phyloP scores from a whole-genome alignment of 2,888 invertebrate genomes.

The Patella depressa region DNA sequence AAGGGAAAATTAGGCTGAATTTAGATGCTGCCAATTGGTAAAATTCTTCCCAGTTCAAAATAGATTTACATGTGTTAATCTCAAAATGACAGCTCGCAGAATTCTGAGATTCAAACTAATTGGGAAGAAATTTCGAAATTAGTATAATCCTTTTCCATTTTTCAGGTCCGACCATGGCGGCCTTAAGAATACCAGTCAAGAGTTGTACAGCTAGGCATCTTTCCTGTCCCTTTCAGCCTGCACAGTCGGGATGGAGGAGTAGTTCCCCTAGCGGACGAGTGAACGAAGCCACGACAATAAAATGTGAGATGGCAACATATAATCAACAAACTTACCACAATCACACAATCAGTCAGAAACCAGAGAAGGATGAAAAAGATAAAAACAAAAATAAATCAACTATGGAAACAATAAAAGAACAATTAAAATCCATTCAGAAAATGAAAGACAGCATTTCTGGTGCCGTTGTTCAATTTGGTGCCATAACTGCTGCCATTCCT shows the following conservation, averaged over 20 bases:
- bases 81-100: too few relatives aligned
- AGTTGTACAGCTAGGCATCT: neutral
- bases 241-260: neutral
- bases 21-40: too few relatives aligned
- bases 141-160: neutral
- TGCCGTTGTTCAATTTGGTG: constrained; percentile 9
- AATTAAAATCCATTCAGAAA: constrained; percentile 16
- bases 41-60: too few relatives aligned
- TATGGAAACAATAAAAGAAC: constrained; percentile 21
- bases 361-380: constrained; percentile 9
- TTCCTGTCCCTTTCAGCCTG: neutral
- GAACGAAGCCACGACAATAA: neutral
- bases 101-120: too few relatives aligned
- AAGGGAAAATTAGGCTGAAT: too few relatives aligned
- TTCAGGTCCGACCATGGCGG: neutral
- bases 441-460: constrained; percentile 17
- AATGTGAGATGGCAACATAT: constrained; percentile 14
- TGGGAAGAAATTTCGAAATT: too few relatives aligned
- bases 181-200: neutral
- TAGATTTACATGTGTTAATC: too few relatives aligned
- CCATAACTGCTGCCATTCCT: constrained; percentile 7
- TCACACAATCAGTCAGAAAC: constrained; percentile 10
- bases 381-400: constrained; percentile 14
- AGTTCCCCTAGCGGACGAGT: neutral
- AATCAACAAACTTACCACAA: constrained; percentile 18